These are phyloP conservation scores for Hesperia comma DNA, from an alignment of 2,888 invertebrate species.

Conservation along the genomic window DNA sequence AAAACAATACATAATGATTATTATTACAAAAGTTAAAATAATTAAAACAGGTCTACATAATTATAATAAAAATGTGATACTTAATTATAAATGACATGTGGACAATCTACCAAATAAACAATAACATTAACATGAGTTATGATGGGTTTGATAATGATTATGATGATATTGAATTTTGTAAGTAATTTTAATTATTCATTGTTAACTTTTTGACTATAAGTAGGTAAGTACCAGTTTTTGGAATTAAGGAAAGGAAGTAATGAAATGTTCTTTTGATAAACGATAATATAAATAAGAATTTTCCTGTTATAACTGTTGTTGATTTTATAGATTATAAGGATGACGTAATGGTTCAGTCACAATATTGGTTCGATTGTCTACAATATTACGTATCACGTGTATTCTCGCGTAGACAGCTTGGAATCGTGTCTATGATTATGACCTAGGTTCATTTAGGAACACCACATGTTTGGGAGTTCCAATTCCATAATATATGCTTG, in stretches of 20 bases:
- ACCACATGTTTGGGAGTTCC: not conserved
- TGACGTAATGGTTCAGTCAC: conserved; percentile 27
- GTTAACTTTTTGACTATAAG: too few species aligned
- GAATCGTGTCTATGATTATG: not conserved
- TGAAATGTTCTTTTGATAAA: not conserved
- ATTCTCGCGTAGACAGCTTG: conserved; percentile 8
- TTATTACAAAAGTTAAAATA: too few species aligned
- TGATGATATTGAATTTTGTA: not conserved
- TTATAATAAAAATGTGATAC: too few species aligned
- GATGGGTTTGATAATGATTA: too few species aligned
- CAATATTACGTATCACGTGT: conserved; percentile 5
- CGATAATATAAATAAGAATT: conserved; percentile 2
- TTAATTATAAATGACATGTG: too few species aligned
- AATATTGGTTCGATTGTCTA: conserved; percentile 6
- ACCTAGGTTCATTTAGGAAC: not conserved
- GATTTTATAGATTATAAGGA: conserved; percentile 3
- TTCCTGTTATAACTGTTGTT: conserved; percentile 9
- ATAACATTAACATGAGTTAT: too few species aligned
- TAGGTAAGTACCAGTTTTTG: not conserved
- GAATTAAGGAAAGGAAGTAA: conserved; percentile 6
- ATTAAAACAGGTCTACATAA: too few species aligned
- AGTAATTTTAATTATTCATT: too few species aligned
- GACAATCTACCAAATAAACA: too few species aligned
- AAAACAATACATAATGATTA: too few species aligned
- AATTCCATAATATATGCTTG: too few species aligned